A percentile compares a stretch with the other conserved stretches of the same genome.
phyloP scores from a whole-genome alignment of 2,797 vertebrate species.

The Notamacropus eugenii region DNA sequence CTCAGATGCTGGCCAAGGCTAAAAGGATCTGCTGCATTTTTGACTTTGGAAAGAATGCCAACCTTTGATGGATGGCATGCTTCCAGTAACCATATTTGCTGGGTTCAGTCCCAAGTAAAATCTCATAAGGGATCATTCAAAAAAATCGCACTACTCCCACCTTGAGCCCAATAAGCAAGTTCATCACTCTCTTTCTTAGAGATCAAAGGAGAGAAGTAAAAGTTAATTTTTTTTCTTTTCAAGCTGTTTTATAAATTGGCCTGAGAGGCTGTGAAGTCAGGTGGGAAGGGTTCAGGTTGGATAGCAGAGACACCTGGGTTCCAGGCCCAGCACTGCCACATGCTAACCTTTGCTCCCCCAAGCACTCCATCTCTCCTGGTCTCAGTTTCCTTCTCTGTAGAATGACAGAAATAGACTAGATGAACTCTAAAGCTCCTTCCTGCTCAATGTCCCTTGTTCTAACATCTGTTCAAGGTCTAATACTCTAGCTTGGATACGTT shows the following conservation, averaged over 20 bases:
- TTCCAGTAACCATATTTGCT: not conserved
- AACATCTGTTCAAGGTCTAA: not conserved
- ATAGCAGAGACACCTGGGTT: not conserved
- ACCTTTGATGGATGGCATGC: not conserved
- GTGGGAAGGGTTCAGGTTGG: not conserved
- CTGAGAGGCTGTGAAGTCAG: not conserved
- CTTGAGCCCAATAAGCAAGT: not conserved
- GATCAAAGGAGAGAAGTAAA: not conserved
- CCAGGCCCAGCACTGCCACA: not conserved
- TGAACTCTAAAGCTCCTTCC: not conserved
- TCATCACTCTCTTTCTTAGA: not conserved
- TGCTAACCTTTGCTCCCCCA: not conserved
- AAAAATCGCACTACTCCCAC: not conserved
- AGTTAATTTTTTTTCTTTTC: not conserved
- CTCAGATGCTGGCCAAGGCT: not conserved
- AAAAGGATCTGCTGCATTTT: accelerated
- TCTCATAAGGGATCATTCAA: not conserved
- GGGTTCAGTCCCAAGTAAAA: not conserved
- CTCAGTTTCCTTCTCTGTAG: not conserved
- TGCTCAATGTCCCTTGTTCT: not conserved
- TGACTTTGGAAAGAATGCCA: not conserved
- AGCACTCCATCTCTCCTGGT: not conserved
- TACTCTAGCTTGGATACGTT: not conserved
- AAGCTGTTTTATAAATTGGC: not conserved
- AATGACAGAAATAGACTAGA: not conserved